Conservation (phyloP, 2,113 vertebrate species). For the Thalassoma bifasciatum region DNA sequence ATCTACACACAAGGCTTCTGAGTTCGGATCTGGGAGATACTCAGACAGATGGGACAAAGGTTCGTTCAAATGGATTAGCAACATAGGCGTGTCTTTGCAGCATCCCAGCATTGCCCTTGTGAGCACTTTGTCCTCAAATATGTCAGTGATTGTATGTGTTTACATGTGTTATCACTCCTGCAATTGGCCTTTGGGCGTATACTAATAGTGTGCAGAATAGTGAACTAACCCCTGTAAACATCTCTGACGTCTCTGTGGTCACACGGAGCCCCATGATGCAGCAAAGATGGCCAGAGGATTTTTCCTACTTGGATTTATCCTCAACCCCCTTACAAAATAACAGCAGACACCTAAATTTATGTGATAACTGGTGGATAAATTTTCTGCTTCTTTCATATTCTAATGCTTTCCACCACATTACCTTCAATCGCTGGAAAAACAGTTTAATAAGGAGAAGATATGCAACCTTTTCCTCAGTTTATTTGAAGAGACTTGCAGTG, state of each 20-base stretch:
- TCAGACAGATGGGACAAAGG: neutral
- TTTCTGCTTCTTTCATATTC: too few relatives aligned
- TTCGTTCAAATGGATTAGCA: neutral
- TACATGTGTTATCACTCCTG: neutral
- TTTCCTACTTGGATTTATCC: constrained; percentile 18
- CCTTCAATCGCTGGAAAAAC: too few relatives aligned
- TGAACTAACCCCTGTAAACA: neutral
- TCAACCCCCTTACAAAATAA: too few relatives aligned
- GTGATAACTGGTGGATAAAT: too few relatives aligned
- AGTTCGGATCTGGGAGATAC: neutral
- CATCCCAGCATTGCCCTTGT: neutral
- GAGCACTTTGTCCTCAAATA: neutral
- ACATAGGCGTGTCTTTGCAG: too few relatives aligned
- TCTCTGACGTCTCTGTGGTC: neutral
- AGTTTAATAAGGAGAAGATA: neutral
- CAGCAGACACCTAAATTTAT: too few relatives aligned
- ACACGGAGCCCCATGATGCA: neutral
- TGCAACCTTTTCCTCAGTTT: neutral
- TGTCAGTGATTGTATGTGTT: neutral
- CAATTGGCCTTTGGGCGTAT: too few relatives aligned
- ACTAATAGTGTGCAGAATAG: too few relatives aligned
- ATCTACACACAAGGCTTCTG: too few relatives aligned
- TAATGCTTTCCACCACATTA: neutral
- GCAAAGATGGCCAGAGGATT: neutral
- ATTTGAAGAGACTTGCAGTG: neutral